Conservation (phyloP, 1,140 invertebrate species). For the Heliothis virescens region DNA sequence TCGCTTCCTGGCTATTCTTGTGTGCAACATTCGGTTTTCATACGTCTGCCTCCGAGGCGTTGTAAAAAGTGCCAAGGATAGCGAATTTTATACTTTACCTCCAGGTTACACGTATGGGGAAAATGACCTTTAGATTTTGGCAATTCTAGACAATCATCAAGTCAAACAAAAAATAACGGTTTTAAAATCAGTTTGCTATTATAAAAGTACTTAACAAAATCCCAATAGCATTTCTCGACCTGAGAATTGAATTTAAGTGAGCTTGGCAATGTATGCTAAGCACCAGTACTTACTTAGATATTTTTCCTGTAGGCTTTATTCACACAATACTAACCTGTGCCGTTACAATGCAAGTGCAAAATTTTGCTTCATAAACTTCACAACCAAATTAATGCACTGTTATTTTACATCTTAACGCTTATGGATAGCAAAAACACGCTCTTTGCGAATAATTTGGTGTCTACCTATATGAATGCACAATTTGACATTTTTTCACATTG, state of each 20-base stretch:
- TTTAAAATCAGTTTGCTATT: no score
- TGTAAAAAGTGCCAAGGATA: constrained; percentile 61
- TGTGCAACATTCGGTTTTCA: constrained; percentile 64
- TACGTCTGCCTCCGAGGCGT: constrained; percentile 63
- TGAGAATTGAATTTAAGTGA: no score
- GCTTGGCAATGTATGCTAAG: no score
- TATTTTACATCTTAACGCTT: constrained; percentile 5
- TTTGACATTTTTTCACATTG: no score
- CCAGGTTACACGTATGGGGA: background rate
- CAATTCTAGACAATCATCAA: background rate
- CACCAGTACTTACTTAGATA: no score
- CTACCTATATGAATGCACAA: no score
- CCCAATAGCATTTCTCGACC: no score
- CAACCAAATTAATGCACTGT: background rate
- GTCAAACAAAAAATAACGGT: no score
- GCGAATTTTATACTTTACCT: constrained; percentile 48
- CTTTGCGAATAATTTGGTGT: no score
- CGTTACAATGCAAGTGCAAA: background rate
- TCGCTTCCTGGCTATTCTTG: constrained; percentile 67
- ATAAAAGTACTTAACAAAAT: no score
- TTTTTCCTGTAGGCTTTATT: background rate
- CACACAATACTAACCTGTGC: background rate
- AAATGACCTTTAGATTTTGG: background rate
- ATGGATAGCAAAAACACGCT: background rate
- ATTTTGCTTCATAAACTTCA: constrained; percentile 12